These are phyloP conservation scores for Eilema depressum DNA, from an alignment of 2,888 invertebrate species.

Conservation along the genomic window DNA sequence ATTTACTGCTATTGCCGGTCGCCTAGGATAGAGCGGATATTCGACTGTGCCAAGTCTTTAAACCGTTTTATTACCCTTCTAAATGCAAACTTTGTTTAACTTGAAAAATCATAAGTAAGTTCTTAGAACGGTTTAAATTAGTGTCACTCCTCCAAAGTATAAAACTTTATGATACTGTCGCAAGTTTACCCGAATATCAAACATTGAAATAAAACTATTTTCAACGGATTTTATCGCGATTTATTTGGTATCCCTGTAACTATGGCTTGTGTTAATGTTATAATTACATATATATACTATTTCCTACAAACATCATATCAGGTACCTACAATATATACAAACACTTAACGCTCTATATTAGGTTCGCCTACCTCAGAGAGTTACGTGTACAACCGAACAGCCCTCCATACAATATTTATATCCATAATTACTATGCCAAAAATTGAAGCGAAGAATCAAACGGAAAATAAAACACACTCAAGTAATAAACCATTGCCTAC, in stretches of 20 bases:
- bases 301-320: too few relatives aligned
- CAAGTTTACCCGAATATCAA: too few relatives aligned
- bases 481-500: neutral
- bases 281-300: too few relatives aligned
- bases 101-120: neutral
- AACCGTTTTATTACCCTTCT: neutral
- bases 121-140: neutral
- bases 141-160: neutral
- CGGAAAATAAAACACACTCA: neutral
- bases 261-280: too few relatives aligned
- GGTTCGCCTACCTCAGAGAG: neutral
- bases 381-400: neutral
- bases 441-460: neutral
- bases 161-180: neutral
- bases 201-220: too few relatives aligned
- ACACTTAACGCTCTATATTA: too few relatives aligned
- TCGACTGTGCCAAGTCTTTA: neutral
- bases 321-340: too few relatives aligned
- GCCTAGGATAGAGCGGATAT: neutral
- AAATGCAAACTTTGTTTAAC: neutral
- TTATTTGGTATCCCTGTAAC: too few relatives aligned
- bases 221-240: too few relatives aligned
- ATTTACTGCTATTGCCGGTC: slow-evolving; percentile 3
- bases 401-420: neutral
- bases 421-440: neutral